These are phyloP conservation scores for Acrocephalus arundinaceus DNA, from an alignment of 2,113 vertebrate genomes.

Conservation along the genomic window DNA sequence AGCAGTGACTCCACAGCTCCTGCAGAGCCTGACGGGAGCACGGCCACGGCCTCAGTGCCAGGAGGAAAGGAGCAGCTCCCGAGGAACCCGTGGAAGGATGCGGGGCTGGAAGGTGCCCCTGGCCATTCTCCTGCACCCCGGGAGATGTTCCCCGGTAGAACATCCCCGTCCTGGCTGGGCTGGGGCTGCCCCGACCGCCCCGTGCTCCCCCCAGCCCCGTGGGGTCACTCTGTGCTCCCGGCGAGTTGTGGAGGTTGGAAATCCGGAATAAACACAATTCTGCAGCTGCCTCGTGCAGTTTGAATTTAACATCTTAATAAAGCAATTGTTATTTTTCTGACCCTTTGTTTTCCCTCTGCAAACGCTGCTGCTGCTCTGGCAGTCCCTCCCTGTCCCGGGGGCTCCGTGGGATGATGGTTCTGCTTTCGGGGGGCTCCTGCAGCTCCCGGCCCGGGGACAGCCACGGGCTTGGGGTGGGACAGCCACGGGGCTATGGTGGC, in stretches of 20 bases:
- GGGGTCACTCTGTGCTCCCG: background rate
- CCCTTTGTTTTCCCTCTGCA: background rate
- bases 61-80: background rate
- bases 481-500: too few species aligned
- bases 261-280: background rate
- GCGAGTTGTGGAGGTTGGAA: background rate
- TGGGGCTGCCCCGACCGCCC: background rate
- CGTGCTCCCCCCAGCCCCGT: background rate
- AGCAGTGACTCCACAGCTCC: background rate
- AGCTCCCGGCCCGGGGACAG: fast-evolving
- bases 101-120: fast-evolving
- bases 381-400: fast-evolving
- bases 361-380: background rate
- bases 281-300: background rate
- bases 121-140: background rate
- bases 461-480: too few species aligned
- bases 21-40: background rate
- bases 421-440: background rate
- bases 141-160: background rate
- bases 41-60: fast-evolving
- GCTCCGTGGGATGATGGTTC: fast-evolving
- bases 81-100: background rate
- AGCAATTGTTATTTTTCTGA: background rate
- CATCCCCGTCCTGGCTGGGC: background rate
- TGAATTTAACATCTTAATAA: background rate